Evolutionary conservation across 1,140 invertebrate species (phyloP).

Genomic region (Cardiocondyla obscurior): DNA sequence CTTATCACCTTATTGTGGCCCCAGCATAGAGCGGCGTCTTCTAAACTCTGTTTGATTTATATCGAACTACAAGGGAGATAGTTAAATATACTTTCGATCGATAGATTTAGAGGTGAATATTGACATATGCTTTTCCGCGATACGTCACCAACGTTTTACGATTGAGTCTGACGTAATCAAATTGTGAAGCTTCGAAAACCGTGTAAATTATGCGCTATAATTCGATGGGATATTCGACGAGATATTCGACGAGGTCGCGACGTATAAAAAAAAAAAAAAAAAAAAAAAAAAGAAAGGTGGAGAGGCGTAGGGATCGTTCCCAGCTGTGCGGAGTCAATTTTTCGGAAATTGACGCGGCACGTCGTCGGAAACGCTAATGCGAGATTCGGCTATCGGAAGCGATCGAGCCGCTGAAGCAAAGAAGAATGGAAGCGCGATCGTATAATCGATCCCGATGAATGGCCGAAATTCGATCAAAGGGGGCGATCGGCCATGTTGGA

Average conservation of each 20-base stretch:
- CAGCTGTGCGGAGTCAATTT: conserved; percentile 76
- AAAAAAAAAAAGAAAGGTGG: not conserved
- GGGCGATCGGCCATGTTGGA: conserved; percentile 46
- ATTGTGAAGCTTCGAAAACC: not conserved
- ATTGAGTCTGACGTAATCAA: not conserved
- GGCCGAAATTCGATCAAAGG: conserved; percentile 81
- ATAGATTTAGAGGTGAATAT: not conserved
- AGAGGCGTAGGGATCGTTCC: conserved; percentile 62
- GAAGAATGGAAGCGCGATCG: conserved; percentile 69
- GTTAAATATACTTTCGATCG: not conserved
- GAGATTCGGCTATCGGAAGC: conserved; percentile 67
- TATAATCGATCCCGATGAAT: conserved; percentile 76
- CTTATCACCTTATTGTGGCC: conserved; percentile 41
- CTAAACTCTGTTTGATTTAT: not conserved
- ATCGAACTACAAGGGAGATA: not conserved
- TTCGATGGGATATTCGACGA: not conserved
- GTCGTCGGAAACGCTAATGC: conserved; percentile 69
- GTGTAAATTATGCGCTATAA: not conserved
- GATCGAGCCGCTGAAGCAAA: conserved; percentile 62
- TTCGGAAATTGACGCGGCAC: conserved; percentile 37
- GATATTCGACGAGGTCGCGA: too few relatives aligned
- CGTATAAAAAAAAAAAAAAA: not conserved
- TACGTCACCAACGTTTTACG: not conserved
- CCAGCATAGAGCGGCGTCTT: not conserved
- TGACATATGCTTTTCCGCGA: not conserved